Conservation (phyloP, 2,888 invertebrate genomes). For the Plebejus argus region DNA sequence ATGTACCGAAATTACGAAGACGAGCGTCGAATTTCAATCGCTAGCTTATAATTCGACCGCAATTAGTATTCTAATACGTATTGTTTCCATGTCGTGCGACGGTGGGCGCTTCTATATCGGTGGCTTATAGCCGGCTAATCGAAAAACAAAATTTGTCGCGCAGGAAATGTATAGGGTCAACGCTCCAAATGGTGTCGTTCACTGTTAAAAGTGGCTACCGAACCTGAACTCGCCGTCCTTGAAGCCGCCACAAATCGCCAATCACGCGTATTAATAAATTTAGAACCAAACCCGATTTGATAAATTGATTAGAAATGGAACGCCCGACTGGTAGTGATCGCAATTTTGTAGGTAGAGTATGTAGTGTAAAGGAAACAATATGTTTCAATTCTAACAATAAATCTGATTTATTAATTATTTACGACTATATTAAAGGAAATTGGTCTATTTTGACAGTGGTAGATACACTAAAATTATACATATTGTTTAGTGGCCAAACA, state of each 20-base stretch:
- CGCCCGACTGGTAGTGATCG: not conserved
- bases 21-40: constrained; percentile 29
- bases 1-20: constrained; percentile 26
- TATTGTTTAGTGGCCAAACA: not conserved
- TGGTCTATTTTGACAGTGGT: not conserved
- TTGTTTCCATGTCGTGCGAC: constrained; percentile 55
- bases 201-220: constrained; percentile 74
- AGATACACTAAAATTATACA: not conserved
- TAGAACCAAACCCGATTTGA: constrained; percentile 14
- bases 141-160: constrained; percentile 59
- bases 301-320: not conserved
- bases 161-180: constrained; percentile 75
- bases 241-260: constrained; percentile 69
- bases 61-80: constrained; percentile 49
- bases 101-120: constrained; percentile 32
- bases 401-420: no score
- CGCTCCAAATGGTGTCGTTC: constrained; percentile 75
- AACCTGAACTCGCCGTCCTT: constrained; percentile 76
- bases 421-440: not conserved
- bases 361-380: not conserved
- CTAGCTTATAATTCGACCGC: constrained; percentile 34
- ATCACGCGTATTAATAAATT: constrained; percentile 55
- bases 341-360: not conserved
- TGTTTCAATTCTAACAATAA: no score
- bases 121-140: constrained; percentile 52